These are phyloP conservation scores for Agapostemon virescens DNA, from an alignment of 2,888 invertebrate species.

Conservation along the genomic window DNA sequence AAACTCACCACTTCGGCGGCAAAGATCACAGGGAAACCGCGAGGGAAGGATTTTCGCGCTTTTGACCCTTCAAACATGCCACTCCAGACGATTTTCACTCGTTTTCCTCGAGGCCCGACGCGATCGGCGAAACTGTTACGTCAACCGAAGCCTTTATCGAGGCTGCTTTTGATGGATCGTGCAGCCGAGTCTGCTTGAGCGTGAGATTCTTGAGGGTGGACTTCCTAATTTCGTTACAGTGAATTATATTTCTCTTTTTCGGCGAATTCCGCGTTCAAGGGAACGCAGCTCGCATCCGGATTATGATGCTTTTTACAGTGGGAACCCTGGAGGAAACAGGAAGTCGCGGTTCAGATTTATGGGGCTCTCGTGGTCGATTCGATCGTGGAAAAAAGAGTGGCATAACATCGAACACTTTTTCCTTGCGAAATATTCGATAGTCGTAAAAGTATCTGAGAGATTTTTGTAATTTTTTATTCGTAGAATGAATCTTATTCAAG, in stretches of 20 bases:
- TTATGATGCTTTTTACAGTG: conserved; percentile 49
- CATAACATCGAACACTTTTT: conserved; percentile 29
- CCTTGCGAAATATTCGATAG: background rate
- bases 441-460: no score
- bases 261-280: conserved; percentile 13
- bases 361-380: conserved; percentile 34
- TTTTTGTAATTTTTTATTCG: no score
- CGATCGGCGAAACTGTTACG: conserved; percentile 17
- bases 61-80: conserved; percentile 66
- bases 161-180: conserved; percentile 35
- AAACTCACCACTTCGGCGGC: conserved; percentile 70
- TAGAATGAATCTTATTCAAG: no score
- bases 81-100: conserved; percentile 46
- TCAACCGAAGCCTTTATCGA: conserved; percentile 23
- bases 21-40: conserved; percentile 70
- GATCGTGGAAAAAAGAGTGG: conserved; percentile 40
- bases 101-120: conserved; percentile 21
- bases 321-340: conserved; percentile 59
- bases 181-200: conserved; percentile 35
- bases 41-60: conserved; percentile 78
- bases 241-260: conserved; percentile 5
- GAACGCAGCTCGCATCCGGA: conserved; percentile 36
- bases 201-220: conserved; percentile 47
- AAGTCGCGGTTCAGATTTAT: conserved; percentile 42
- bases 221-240: conserved; percentile 50